Evolutionary conservation across 2,113 vertebrate species (phyloP).

Genomic region (Pandion haliaetus): DNA sequence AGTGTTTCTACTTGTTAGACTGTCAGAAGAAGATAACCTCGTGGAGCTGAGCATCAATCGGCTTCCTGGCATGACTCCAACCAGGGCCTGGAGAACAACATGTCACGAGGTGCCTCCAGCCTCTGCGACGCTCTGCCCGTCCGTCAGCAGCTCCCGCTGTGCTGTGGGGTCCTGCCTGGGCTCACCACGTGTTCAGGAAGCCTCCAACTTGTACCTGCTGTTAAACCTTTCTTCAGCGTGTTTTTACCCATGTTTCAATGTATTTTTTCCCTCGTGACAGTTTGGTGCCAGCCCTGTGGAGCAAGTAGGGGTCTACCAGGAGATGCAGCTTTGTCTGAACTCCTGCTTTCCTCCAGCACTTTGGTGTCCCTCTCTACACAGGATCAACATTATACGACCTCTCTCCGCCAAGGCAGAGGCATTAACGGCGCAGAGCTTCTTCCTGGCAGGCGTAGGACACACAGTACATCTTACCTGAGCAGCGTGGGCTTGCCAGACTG

Average conservation of each 20-base stretch:
- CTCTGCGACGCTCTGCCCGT: not conserved
- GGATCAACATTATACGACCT: not conserved
- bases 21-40: not conserved
- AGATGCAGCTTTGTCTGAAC: not conserved
- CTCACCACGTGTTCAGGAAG: fast-evolving
- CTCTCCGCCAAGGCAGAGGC: not conserved
- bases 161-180: not conserved
- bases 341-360: not conserved
- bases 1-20: not conserved
- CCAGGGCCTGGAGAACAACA: fast-evolving
- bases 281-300: not conserved
- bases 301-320: not conserved
- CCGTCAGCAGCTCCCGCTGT: not conserved
- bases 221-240: not conserved
- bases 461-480: not conserved
- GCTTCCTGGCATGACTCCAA: not conserved
- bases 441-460: fast-evolving
- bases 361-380: fast-evolving
- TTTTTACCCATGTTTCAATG: fast-evolving
- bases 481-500: not conserved
- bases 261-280: not conserved
- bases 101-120: not conserved
- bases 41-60: not conserved
- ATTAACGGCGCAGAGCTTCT: not conserved
- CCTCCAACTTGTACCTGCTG: not conserved